Evolutionary conservation across 2,797 vertebrate genomes (phyloP), one percentile per base, ranked within the genome.

Genomic region (Phaenicophaeus curvirostris): DNA sequence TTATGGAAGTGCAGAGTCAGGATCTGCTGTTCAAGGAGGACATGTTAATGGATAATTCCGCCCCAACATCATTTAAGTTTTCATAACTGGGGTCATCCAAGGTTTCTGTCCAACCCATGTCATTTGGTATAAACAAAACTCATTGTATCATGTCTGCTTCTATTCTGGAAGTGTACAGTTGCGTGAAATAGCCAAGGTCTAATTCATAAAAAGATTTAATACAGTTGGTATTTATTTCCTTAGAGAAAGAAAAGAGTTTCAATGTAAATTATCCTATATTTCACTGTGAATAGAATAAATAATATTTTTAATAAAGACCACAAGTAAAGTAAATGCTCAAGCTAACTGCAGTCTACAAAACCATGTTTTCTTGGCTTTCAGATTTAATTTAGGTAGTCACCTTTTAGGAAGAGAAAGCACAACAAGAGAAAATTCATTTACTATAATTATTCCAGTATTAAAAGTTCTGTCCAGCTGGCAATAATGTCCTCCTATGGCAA

Each of bases 361-460:
- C 48, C 2, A 2, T 15, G 9, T 77, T 19, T 18, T 72, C 18
- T 13, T 46, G 27, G 15, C 31, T 75, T 66, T n/a, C 1, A 71
- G 28, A 16, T 63, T 76, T 42, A 4, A 2, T 3, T 48, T 48
- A 10, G 0, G 1, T 5, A 61, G 15, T 14, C 23, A 30, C 39
- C 41, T 89, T 67, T 42, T 19, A 74, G 57, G 15, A 59, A 55
- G n/a, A 11, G 66, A 87, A 73, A 18, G 23, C 4, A 3, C 17
- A 84, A 55, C 8, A 72, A 28, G 24, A 58, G 20, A 68, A 89
- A 77, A 46, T 5, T 48, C 0, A 58, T n/a, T 84, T 76, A 50
- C n/a, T 63, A 3, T 30, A 73, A 71, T n/a, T 71, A 55, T 8
- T 31, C 7, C 57, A 65, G 54, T 46, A 44, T 25, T 12, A 80